A percentile compares a stretch with the other conserved stretches of the same genome.
Conservation (phyloP, 2,113 vertebrate genomes). For the Engystomops pustulosus region DNA sequence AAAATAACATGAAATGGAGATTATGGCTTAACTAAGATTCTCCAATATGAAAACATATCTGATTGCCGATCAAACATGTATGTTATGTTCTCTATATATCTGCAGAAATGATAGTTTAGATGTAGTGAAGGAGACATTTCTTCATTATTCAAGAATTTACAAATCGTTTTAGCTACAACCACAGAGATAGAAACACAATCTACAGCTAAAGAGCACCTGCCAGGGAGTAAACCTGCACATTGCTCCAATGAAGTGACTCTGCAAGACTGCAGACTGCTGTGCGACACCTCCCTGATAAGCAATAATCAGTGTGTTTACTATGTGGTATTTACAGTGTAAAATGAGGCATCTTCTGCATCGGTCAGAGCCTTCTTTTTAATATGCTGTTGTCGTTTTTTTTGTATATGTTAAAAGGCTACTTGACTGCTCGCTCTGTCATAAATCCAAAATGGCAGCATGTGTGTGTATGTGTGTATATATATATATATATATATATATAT, state of each 20-base stretch:
- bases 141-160: background rate
- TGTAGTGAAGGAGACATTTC: background rate
- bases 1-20: slow-evolving; percentile 22
- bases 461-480: too few species aligned
- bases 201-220: slow-evolving; percentile 5
- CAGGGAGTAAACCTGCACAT: background rate
- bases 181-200: background rate
- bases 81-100: background rate
- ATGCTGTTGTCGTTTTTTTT: too few species aligned
- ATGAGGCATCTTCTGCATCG: background rate
- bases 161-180: background rate
- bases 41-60: background rate
- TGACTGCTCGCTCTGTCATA: too few species aligned
- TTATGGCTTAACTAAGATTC: slow-evolving; percentile 11
- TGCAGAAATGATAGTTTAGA: background rate
- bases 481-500: too few species aligned
- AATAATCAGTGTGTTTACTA: background rate
- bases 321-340: background rate
- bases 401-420: too few species aligned
- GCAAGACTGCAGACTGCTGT: background rate
- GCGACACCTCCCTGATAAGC: background rate
- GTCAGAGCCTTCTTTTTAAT: background rate
- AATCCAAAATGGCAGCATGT: background rate
- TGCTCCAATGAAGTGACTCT: background rate
- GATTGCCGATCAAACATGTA: background rate